Conservation (phyloP, 2,888 invertebrate genomes). For the Timema cristinae region DNA sequence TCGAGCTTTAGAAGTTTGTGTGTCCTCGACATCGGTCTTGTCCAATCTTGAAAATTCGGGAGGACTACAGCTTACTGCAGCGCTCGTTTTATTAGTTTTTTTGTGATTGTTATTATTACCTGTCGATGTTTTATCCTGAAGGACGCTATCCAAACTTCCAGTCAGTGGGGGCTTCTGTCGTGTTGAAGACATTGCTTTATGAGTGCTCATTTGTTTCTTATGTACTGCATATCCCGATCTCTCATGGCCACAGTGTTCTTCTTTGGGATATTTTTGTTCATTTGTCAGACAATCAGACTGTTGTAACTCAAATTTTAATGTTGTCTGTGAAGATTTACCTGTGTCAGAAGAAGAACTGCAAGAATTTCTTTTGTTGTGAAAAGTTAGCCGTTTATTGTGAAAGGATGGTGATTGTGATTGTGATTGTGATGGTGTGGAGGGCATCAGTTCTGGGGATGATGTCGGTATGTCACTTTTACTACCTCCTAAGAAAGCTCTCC, state of each 20-base stretch:
- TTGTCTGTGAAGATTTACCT: too few relatives aligned
- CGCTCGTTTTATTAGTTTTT: conserved; percentile 20
- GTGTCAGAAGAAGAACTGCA: too few relatives aligned
- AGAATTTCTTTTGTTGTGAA: conserved; percentile 32
- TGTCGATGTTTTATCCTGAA: conserved; percentile 31
- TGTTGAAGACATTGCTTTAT: not conserved
- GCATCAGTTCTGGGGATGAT: conserved; percentile 41
- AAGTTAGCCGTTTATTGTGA: conserved; percentile 25
- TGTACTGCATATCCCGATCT: too few relatives aligned
- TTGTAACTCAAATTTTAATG: too few relatives aligned
- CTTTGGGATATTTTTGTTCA: too few relatives aligned
- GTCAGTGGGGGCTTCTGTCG: conserved; percentile 7
- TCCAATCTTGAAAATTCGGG: conserved; percentile 14
- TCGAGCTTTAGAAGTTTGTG: conserved; percentile 27
- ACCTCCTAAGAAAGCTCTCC: conserved; percentile 38
- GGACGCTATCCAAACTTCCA: conserved; percentile 25
- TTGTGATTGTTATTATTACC: conserved; percentile 23
- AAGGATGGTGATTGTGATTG: conserved; percentile 3
- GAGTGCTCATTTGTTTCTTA: too few relatives aligned
- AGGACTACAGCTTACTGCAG: conserved; percentile 8
- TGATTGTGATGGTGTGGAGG: conserved; percentile 32
- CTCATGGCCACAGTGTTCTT: too few relatives aligned
- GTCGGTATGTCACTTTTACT: conserved; percentile 44
- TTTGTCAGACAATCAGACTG: too few relatives aligned
- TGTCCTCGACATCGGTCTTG: conserved; percentile 17